phyloP scores from a whole-genome alignment of 2,797 vertebrate genomes.

The Malacoctenus gilli region DNA sequence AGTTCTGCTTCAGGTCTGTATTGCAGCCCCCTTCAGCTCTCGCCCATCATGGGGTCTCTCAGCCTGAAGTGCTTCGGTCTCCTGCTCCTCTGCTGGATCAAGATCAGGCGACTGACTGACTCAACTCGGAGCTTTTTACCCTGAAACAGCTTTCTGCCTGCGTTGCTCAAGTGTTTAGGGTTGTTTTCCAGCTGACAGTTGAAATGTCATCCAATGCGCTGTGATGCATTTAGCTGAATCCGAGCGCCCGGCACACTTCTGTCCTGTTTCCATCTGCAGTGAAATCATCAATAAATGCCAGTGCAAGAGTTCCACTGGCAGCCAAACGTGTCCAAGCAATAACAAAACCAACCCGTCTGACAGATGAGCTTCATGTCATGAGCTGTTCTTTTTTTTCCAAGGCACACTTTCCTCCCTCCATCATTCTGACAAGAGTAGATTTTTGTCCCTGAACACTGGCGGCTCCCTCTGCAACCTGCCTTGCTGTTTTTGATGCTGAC shows the following conservation, averaged over 20 bases:
- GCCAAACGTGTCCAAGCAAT: background rate
- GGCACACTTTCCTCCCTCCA: background rate
- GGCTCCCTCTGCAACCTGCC: background rate
- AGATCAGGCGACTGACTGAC: background rate
- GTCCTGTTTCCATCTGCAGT: background rate
- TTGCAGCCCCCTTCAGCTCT: no score
- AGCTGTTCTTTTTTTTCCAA: background rate
- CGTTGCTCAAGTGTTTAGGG: background rate
- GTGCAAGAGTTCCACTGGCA: background rate
- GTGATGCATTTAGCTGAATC: background rate
- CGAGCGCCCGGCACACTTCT: background rate
- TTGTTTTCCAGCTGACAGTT: background rate
- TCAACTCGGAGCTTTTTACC: background rate
- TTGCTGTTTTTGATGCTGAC: background rate
- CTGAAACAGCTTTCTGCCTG: background rate
- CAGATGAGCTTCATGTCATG: background rate
- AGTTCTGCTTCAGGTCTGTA: no score
- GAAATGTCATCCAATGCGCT: background rate
- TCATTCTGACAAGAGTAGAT: background rate
- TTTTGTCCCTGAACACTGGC: background rate
- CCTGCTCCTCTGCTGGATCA: background rate
- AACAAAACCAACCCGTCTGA: background rate
- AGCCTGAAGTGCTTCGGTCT: background rate
- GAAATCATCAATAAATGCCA: constrained; percentile 5
- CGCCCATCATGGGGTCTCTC: background rate